Base-by-base conservation (phyloP, 2,113 vertebrate species). In the Bambusicola thoracicus region DNA sequence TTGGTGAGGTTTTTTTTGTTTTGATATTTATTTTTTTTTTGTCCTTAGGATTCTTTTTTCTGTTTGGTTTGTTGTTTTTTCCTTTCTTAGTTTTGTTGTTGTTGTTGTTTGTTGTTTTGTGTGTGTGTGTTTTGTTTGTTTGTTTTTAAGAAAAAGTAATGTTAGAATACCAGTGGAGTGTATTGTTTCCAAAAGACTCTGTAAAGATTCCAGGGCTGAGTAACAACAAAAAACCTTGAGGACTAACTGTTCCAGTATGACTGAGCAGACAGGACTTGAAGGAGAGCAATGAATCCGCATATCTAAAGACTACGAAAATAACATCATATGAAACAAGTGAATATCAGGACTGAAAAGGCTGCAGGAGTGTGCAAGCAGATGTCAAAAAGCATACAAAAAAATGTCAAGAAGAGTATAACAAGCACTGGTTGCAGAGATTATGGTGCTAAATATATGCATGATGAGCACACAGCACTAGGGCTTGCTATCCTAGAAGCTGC, bases 321-420 rank as follows among this genome's bases (percentile, higher is more conserved):
- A 89, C 92, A 96, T 97, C 91, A 96, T 81, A 96, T 95, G 80
- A 97, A 97, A 97, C 83, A 95, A 97, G 81, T 61, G 95, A 97
- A 84, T 97, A 97, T 96, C 93, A 96, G 90, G 94, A 97, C 87
- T 94, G 95, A 97, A 98, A 97, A 97, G 90, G 92, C 95, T 97
- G 94, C 95, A 97, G 86, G 90, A 98, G 91, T 97, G 97, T 97
- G 90, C 87, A 97, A 97, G 96, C 93, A 97, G 96, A 97, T 97
- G 96, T 97, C 97, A 97, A 96, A 96, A 98, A 95, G 36, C 91
- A 90, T 97, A 97, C 65, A 87, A 94, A 77, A 95, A 98, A 97
- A 97, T 44, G 90, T 97, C 97, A 98, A 96, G 95, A 90, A 96
- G 97, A 94, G 73, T 95, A 86, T 97, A 97, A 97, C 93, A 97